These are phyloP conservation scores for Kryptopterus vitreolus DNA, from an alignment of 2,797 vertebrate species.

Conservation along the genomic window DNA sequence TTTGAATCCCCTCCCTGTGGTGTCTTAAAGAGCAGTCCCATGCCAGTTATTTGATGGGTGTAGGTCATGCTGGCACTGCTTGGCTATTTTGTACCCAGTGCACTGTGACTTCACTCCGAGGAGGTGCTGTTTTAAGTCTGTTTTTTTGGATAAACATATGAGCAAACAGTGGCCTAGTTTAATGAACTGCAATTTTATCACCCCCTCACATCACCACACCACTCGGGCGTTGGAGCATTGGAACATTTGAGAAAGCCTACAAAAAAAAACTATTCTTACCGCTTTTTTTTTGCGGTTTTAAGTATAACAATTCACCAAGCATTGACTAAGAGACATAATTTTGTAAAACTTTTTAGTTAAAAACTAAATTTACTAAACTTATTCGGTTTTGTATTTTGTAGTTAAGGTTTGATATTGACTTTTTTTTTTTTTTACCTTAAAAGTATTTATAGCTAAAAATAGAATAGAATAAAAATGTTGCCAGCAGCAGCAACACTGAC, in stretches of 20 bases:
- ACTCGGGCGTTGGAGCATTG: constrained; percentile 17
- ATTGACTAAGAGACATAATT: not conserved
- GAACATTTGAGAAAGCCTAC: constrained; percentile 24
- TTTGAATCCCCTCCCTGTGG: constrained; percentile 5
- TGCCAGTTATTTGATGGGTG: constrained; percentile 43
- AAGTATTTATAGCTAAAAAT: not conserved
- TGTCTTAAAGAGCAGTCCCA: not conserved
- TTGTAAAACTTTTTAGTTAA: not conserved
- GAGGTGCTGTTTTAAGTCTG: constrained; percentile 47
- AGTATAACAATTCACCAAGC: not conserved
- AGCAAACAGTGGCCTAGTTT: constrained; percentile 36
- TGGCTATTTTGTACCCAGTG: constrained; percentile 33
- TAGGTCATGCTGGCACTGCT: constrained; percentile 16
- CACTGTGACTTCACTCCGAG: constrained; percentile 43
- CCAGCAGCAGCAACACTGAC: not conserved
- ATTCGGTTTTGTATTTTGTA: not conserved
- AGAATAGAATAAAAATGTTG: no score
- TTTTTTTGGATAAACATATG: constrained; percentile 30
- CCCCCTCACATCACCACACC: constrained; percentile 25
- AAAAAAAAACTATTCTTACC: not conserved
- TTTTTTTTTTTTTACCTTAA: no score
- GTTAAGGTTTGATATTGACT: not conserved
- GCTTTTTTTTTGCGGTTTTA: constrained; percentile 16
- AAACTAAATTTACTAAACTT: not conserved
- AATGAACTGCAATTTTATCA: constrained; percentile 35